phyloP scores from a whole-genome alignment of 2,797 vertebrate species.

The Lacerta bilineata region DNA sequence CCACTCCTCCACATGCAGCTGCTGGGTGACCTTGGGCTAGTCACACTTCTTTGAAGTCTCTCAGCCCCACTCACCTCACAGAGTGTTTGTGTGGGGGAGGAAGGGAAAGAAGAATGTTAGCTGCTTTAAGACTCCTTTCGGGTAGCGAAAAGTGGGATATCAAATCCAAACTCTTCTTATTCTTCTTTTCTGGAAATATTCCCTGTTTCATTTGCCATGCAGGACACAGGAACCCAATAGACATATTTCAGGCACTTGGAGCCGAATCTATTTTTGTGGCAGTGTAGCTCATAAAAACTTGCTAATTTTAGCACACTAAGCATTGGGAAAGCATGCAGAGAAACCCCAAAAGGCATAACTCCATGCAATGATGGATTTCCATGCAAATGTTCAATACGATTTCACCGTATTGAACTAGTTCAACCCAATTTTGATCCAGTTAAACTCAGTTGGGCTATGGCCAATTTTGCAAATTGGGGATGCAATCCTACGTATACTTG shows the following conservation, averaged over 20 bases:
- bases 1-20: too few relatives aligned
- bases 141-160: too few relatives aligned
- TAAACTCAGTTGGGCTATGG: neutral
- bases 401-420: neutral
- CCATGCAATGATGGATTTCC: neutral
- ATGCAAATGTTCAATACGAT: neutral
- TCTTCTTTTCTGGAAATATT: slow-evolving; percentile 27
- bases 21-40: too few relatives aligned
- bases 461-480: neutral
- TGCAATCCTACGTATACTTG: neutral
- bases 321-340: neutral
- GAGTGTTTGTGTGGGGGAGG: too few relatives aligned
- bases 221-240: slow-evolving; percentile 17
- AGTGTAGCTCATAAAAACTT: neutral
- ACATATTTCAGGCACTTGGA: slow-evolving; percentile 35
- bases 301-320: slow-evolving; percentile 32
- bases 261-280: slow-evolving; percentile 25
- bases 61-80: too few relatives aligned
- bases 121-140: too few relatives aligned
- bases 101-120: too few relatives aligned
- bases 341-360: neutral
- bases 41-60: too few relatives aligned
- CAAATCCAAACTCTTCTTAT: too few relatives aligned
- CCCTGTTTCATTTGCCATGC: slow-evolving; percentile 40
- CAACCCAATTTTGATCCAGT: neutral